phyloP scores from a whole-genome alignment of 2,888 invertebrate genomes.

The Parnassius apollo region DNA sequence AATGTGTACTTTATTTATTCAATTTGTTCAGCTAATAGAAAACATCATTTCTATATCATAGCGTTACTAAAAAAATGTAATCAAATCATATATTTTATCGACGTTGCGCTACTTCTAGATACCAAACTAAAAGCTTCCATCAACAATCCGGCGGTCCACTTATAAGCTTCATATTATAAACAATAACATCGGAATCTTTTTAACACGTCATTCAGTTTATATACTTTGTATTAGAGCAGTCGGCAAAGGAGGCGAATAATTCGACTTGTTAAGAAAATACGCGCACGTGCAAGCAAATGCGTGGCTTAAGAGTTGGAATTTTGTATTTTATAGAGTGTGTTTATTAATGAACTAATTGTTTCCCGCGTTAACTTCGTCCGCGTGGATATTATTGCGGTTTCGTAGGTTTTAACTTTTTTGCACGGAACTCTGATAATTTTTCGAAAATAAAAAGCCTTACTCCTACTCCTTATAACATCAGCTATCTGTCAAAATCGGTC shows the following conservation, averaged over 20 bases:
- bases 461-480: too few relatives aligned
- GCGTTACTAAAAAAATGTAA: slow-evolving; percentile 27
- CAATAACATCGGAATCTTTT: slow-evolving; percentile 77
- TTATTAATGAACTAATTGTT: not conserved
- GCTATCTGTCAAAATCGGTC: too few relatives aligned
- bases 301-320: slow-evolving; percentile 44
- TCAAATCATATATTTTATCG: slow-evolving; percentile 37
- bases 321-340: slow-evolving; percentile 1
- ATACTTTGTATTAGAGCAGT: slow-evolving; percentile 40
- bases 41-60: not conserved
- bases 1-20: too few relatives aligned
- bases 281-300: slow-evolving; percentile 53
- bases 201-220: slow-evolving; percentile 64
- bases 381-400: too few relatives aligned
- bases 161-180: slow-evolving; percentile 68
- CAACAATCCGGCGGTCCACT: slow-evolving; percentile 53
- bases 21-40: too few relatives aligned
- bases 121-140: slow-evolving; percentile 63
- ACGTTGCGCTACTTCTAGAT: slow-evolving; percentile 41
- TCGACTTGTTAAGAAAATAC: slow-evolving; percentile 73
- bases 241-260: slow-evolving; percentile 70
- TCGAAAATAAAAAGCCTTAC: too few relatives aligned
- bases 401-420: too few relatives aligned
- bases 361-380: too few relatives aligned
- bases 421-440: too few relatives aligned